Percentiles rank a stretch among this genome's conserved stretches.
Conservation (phyloP, 37 sponge, comb jelly and placozoan genomes). For the Aphrocallistes beatrix region DNA sequence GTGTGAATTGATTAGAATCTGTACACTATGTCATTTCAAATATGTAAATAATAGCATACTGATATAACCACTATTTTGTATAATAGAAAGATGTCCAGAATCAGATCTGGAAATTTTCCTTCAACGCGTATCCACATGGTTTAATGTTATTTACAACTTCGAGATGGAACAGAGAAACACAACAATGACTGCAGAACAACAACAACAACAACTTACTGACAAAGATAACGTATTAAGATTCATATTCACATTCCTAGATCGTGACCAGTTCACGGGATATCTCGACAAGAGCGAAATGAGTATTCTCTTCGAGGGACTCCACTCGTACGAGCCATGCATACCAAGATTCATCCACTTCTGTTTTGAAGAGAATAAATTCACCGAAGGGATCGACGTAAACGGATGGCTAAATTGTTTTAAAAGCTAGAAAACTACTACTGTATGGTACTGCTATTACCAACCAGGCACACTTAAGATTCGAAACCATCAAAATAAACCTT, state of each 20-base stretch:
- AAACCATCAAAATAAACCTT: too few relatives aligned
- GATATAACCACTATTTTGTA: too few relatives aligned
- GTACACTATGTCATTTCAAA: too few relatives aligned
- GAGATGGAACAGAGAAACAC: not conserved
- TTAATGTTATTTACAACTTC: not conserved
- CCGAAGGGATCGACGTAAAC: not conserved
- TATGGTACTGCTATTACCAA: not conserved
- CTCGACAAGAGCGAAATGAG: not conserved
- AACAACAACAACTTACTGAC: not conserved
- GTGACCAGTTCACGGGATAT: not conserved
- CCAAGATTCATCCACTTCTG: not conserved
- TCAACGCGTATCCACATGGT: not conserved
- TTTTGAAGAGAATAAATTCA: not conserved
- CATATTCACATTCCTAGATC: not conserved
- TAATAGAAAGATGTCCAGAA: not conserved
- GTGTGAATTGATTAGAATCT: too few relatives aligned
- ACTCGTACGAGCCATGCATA: conserved; percentile 17
- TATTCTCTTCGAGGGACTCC: not conserved
- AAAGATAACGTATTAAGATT: not conserved
- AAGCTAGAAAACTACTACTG: not conserved
- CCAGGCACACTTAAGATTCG: too few relatives aligned
- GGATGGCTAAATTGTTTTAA: not conserved
- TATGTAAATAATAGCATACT: too few relatives aligned
- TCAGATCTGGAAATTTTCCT: not conserved
- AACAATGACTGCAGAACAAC: not conserved